Evolutionary conservation across 2,113 vertebrate species (phyloP).

Genomic region (Corydoras sp.): DNA sequence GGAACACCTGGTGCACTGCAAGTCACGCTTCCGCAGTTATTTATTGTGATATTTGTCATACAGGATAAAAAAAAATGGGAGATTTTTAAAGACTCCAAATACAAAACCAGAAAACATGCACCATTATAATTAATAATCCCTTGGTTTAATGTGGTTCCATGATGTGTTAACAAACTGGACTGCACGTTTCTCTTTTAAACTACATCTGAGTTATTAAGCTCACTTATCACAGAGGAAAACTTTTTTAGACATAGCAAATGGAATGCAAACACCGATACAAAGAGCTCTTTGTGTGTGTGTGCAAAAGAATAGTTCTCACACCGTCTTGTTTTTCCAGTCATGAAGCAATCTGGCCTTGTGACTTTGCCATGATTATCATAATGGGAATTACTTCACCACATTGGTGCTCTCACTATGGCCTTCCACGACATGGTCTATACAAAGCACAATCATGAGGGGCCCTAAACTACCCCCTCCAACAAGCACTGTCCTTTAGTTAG

Average conservation of each 20-base stretch:
- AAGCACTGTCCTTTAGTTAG: background rate
- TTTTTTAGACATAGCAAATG: constrained; percentile 11
- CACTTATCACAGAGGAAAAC: background rate
- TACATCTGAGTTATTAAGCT: background rate
- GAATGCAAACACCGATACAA: constrained; percentile 34
- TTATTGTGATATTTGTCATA: no score
- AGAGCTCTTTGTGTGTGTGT: constrained; percentile 49
- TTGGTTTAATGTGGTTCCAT: no score
- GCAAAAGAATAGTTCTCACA: constrained; percentile 22
- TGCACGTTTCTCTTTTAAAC: background rate
- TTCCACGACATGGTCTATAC: constrained; percentile 35
- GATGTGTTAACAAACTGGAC: no score
- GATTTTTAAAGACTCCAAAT: no score
- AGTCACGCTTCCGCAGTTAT: no score
- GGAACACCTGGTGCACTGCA: no score
- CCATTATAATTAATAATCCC: no score
- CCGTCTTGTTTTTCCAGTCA: constrained; percentile 31
- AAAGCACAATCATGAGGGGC: constrained; percentile 16
- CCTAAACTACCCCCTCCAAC: background rate
- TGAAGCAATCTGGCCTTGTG: constrained; percentile 48
- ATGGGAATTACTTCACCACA: constrained; percentile 37
- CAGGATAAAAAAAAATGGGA: no score
- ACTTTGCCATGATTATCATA: constrained; percentile 53
- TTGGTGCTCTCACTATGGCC: constrained; percentile 41
- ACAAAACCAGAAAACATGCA: no score